Conservation (phyloP, 2,113 vertebrate species). For the Elgaria multicarinata region DNA sequence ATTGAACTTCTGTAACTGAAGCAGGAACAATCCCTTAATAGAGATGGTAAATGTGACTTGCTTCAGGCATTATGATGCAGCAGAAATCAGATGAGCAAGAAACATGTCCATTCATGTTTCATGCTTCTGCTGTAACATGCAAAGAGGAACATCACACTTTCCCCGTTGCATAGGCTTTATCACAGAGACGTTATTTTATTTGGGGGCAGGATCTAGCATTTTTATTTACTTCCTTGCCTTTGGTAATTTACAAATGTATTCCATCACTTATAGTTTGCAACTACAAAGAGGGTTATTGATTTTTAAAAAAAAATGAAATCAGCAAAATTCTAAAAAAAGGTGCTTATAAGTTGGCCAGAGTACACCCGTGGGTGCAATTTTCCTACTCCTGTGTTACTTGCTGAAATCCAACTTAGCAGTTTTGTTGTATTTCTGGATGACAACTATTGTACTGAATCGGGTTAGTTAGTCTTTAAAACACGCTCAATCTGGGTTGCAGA, state of each 20-base stretch:
- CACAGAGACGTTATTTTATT: not conserved
- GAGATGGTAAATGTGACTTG: not conserved
- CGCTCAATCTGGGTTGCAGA: not conserved
- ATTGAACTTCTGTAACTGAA: not conserved
- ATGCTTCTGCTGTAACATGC: not conserved
- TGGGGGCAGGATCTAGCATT: not conserved
- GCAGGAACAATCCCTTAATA: slow-evolving; percentile 21
- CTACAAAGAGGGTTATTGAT: not conserved
- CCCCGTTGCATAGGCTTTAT: not conserved
- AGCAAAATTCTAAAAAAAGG: not conserved
- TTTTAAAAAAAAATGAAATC: not conserved
- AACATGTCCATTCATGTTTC: not conserved
- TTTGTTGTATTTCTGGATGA: not conserved
- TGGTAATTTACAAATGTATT: not conserved
- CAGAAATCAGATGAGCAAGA: not conserved
- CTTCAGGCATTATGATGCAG: not conserved
- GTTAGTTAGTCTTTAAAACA: not conserved
- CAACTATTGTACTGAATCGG: not conserved
- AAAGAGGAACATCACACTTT: not conserved
- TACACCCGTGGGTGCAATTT: not conserved
- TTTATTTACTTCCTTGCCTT: not conserved
- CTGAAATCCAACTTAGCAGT: not conserved
- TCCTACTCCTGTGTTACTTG: not conserved
- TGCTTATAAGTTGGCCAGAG: not conserved
- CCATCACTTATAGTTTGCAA: not conserved